Evolutionary conservation across 1,140 invertebrate genomes (phyloP), one percentile per base, ranked within the genome.

Genomic region (Prorops nasuta): DNA sequence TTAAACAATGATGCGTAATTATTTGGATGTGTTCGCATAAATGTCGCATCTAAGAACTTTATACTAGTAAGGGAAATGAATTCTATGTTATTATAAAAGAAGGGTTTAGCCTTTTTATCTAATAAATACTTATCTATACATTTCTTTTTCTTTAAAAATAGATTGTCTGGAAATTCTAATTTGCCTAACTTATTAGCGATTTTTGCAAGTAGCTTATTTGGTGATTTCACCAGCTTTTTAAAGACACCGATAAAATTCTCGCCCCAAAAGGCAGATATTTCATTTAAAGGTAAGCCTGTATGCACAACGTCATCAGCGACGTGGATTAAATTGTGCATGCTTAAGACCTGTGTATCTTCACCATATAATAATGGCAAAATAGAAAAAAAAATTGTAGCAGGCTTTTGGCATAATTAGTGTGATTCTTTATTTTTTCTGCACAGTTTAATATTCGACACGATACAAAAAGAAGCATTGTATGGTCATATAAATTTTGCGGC

Each of bases 401-500:
- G 2, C 35, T 2, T 38, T 56, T 56, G 0, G 56, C 58, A 51
- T 59, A 59, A 20, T 44, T 9, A 1, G 18, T 22, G 40, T 60
- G 15, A 21, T 17, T 16, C 10, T 51, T 38, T 20, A 49, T 45
- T 7, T 51, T 32, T 18, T 59, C 22, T 42, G 36, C 16, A 21
- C 44, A 41, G 18, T 19, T 51, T 21, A 60, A 44, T 43, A 63
- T 63, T 12, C 58, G 39, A 38, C 44, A 31, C 8, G 51, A 43
- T 15, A 50, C 50, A 54, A 55, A 59, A 7, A 66, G 28, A n/a
- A 63, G 21, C 41, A 64, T 21, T 44, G 58, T 62, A 56, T 65
- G 56, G 15, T 46, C 18, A 46, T 58, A 55, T 1, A 41, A 21
- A 2, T 54, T 44, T 6, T n/a, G 1, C 15, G 52, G 16, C 12